These are phyloP conservation scores for Catharus bicknelli DNA, from an alignment of 2,113 vertebrate species.

Conservation along the genomic window DNA sequence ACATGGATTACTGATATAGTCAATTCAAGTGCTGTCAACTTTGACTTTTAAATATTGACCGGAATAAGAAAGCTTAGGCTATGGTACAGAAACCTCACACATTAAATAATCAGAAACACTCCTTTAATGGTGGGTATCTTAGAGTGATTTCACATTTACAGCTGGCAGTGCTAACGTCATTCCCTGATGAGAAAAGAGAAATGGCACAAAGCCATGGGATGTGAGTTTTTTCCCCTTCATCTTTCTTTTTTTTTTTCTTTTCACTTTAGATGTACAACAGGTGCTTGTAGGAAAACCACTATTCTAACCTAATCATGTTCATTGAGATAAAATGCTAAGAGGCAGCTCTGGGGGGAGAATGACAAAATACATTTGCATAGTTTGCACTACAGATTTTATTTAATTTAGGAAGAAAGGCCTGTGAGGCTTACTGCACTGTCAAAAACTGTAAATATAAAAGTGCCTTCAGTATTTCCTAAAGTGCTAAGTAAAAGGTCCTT, in stretches of 20 bases:
- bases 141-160: background rate
- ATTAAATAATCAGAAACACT: background rate
- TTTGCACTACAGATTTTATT: constrained; percentile 40
- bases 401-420: constrained; percentile 47
- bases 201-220: background rate
- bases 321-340: constrained; percentile 42
- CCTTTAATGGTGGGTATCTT: background rate
- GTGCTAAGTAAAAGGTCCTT: constrained; percentile 7
- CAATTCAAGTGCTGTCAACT: background rate
- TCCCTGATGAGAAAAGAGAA: background rate
- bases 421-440: constrained; percentile 5
- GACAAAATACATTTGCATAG: constrained; percentile 52
- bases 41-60: background rate
- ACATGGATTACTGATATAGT: background rate
- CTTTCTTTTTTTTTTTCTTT: background rate
- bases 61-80: background rate
- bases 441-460: constrained; percentile 41
- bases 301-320: constrained; percentile 25
- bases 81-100: background rate
- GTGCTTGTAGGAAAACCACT: constrained; percentile 2
- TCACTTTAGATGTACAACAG: background rate
- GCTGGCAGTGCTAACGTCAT: background rate
- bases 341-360: constrained; percentile 17
- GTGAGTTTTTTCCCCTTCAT: background rate
- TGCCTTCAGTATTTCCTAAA: constrained; percentile 42